Evolutionary conservation across 2,888 invertebrate species (phyloP).

Genomic region (Dicyrtoma fusca): DNA sequence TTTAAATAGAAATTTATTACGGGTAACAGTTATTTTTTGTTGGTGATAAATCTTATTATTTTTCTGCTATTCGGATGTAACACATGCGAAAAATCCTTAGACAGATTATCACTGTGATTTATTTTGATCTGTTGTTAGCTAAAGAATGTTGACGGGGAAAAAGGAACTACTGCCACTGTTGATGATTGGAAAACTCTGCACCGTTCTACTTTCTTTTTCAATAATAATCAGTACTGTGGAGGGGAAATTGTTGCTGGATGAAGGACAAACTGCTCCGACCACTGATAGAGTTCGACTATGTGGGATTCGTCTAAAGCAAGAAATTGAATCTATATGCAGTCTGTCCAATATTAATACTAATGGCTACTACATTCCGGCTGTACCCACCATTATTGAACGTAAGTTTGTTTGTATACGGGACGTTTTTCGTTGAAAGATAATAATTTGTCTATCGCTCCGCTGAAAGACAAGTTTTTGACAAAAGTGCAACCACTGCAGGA

Average conservation of each 20-base stretch:
- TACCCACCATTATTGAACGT: constrained; percentile 11
- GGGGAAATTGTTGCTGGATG: constrained; percentile 2
- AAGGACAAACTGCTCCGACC: not conserved
- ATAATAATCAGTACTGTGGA: not conserved
- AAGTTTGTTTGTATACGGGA: not conserved
- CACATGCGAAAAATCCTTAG: too few species aligned
- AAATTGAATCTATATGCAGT: constrained; percentile 23
- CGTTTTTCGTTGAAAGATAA: too few species aligned
- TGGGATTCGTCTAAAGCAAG: constrained; percentile 15
- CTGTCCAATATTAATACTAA: not conserved
- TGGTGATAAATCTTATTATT: too few species aligned
- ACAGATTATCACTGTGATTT: too few species aligned
- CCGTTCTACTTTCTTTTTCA: not conserved
- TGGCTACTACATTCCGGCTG: constrained; percentile 11
- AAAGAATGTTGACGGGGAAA: too few species aligned
- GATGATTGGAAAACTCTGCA: not conserved
- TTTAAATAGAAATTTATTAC: too few species aligned
- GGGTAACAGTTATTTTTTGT: too few species aligned
- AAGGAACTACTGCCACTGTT: too few species aligned
- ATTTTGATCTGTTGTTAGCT: too few species aligned
- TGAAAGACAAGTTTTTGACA: too few species aligned
- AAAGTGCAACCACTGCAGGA: not conserved
- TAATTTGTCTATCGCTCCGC: too few species aligned
- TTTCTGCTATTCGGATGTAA: too few species aligned
- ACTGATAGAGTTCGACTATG: constrained; percentile 13